Evolutionary conservation across 2,888 invertebrate genomes (phyloP).

Genomic region (Amiota communis): DNA sequence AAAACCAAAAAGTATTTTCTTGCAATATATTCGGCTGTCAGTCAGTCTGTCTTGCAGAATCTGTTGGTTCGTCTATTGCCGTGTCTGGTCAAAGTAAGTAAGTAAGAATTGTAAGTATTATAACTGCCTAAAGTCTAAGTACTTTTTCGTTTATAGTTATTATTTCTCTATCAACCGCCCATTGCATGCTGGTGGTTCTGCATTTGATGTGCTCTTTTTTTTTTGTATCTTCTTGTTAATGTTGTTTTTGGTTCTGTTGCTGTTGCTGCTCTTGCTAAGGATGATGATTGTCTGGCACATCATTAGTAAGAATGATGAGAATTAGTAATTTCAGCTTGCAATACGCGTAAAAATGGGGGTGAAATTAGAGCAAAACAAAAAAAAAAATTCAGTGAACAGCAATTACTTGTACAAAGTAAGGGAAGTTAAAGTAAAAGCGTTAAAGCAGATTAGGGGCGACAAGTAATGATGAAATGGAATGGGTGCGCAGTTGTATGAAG

Average conservation of each 20-base stretch:
- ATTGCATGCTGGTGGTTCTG: conserved; percentile 23
- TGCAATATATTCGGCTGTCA: too few species aligned
- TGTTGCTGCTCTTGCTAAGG: conserved; percentile 12
- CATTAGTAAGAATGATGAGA: conserved; percentile 33
- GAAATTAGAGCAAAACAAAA: conserved; percentile 9
- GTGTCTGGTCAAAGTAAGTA: not conserved
- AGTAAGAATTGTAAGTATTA: not conserved
- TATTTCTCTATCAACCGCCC: not conserved
- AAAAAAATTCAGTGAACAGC: conserved; percentile 3
- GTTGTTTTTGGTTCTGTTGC: conserved; percentile 11
- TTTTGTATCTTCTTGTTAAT: conserved; percentile 6
- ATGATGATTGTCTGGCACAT: conserved; percentile 32
- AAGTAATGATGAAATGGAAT: not conserved
- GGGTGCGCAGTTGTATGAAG: not conserved
- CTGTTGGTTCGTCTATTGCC: not conserved
- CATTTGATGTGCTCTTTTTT: conserved; percentile 4
- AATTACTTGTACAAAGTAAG: not conserved
- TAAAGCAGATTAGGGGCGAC: not conserved
- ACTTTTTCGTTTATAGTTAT: not conserved
- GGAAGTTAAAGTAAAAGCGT: not conserved
- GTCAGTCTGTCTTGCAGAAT: not conserved
- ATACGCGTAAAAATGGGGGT: conserved; percentile 21
- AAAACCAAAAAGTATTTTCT: conserved; percentile 22
- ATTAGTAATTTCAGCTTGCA: conserved; percentile 23
- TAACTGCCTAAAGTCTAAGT: conserved; percentile 14